Percentiles rank a stretch among this genome's conserved stretches.
Evolutionary conservation across 1,140 invertebrate genomes (phyloP).

Genomic region (Penaeus indicus): DNA sequence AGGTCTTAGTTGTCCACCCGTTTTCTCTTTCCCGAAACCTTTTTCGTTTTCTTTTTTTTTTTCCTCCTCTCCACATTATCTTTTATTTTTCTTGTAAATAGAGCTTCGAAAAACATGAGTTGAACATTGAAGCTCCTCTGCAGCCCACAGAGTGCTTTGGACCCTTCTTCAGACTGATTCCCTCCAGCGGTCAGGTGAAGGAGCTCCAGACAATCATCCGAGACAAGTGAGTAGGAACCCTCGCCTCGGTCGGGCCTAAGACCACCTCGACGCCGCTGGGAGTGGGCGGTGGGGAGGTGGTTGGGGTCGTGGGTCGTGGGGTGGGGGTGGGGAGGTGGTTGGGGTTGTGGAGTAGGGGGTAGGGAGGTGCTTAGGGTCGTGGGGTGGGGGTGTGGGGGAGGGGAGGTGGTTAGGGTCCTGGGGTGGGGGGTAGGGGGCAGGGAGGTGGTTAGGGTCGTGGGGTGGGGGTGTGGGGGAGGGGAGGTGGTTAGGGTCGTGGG

Average conservation of each 20-base stretch:
- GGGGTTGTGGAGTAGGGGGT: no score
- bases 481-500: no score
- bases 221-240: slow-evolving; percentile 8
- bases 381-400: no score
- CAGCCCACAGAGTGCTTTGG: slow-evolving; percentile 53
- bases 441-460: no score
- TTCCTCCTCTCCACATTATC: not conserved
- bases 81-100: not conserved
- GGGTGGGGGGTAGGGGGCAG: no score
- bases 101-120: slow-evolving; percentile 20
- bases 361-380: no score
- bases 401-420: no score
- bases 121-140: slow-evolving; percentile 2
- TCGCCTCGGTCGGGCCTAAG: not conserved
- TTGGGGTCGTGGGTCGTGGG: no score
- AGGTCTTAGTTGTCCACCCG: not conserved
- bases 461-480: no score
- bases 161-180: slow-evolving; percentile 51
- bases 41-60: not conserved
- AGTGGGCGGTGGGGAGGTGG: no score
- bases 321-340: no score
- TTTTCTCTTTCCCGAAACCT: not conserved
- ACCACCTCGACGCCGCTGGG: no score
- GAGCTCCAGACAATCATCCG: slow-evolving; percentile 55
- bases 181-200: slow-evolving; percentile 47